Base-by-base conservation (phyloP, 2,797 vertebrate genomes). In the Ispidina lecontei region DNA sequence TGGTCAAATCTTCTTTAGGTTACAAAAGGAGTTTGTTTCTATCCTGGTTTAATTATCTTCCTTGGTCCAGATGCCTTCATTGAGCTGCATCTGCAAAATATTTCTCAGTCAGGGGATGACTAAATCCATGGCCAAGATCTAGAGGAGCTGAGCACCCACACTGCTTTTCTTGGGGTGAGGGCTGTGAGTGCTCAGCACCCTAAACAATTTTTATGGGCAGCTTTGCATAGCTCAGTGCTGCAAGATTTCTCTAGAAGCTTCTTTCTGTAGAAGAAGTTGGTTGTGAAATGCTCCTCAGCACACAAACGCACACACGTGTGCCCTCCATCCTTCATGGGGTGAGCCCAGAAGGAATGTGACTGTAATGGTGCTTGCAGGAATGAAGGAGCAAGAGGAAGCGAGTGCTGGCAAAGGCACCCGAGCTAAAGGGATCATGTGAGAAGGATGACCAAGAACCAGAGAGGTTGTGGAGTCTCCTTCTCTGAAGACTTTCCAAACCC, bases 31-130 rank as follows among this genome's bases (percentile, higher is more conserved):
- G 77, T 87, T 82, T 93, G n/a, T 94, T 88, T 84, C 82, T 93
- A 47, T 62, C 76, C 84, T 87, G 91, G 73, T 92, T 95, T 93
- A 94, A 95, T 95, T 92, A 91, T 65, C 74, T 84, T 92, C 74
- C 74, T 90, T 91, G 54, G 60, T 86, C 86, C 93, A 93, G 93
- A 96, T 93, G 95, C 90, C 74, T 92, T 77, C 62, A n/a, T 3
- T 71, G 85, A 92, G 33, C 62, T 69, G 72, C 67, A 87, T 95
- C 91, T 91, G 89, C 59, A 91, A 95, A 87, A 78, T 84, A 63
- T 85, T 90, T 95, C 84, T 94, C 15, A 49, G 37, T 28, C 64
- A 59, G 91, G 20, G 31, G 82, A 82, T 62, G 58, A 95, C 58
- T 80, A 80, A 90, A 78, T 80, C 29, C 0, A 0, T 70, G 55